A percentile compares a stretch with the other conserved stretches of the same genome.
Evolutionary conservation across 2,797 vertebrate genomes (phyloP).

Genomic region (Phyllotis vaccarum): DNA sequence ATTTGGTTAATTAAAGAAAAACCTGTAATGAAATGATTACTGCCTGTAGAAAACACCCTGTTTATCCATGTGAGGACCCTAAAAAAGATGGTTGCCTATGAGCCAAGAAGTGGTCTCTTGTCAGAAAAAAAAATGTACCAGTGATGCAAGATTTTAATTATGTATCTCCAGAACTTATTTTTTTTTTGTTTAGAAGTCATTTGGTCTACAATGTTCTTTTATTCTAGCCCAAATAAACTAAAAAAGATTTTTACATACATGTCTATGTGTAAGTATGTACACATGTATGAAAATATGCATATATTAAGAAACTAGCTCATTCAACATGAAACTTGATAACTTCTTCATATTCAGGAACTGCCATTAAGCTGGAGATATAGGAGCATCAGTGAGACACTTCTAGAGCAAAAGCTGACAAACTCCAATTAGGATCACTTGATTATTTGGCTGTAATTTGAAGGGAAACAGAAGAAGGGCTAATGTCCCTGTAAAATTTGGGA

Average conservation of each 20-base stretch:
- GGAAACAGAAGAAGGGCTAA: not conserved
- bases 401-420: not conserved
- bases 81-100: not conserved
- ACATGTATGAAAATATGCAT: not conserved
- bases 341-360: not conserved
- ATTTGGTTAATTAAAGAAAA: not conserved
- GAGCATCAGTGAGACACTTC: not conserved
- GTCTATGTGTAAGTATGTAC: not conserved
- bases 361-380: not conserved
- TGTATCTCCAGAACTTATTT: not conserved
- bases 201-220: not conserved
- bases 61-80: not conserved
- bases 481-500: not conserved
- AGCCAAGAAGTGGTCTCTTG: not conserved
- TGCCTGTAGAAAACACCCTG: not conserved
- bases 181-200: not conserved
- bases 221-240: not conserved
- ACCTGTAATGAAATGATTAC: not conserved
- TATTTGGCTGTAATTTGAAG: not conserved
- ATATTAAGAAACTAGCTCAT: not conserved
- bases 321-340: not conserved
- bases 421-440: not conserved
- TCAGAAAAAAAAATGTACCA: not conserved
- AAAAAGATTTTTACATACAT: not conserved
- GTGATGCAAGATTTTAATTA: not conserved